These are phyloP conservation scores for Brenthis hecate DNA, from an alignment of 2,888 invertebrate genomes.

Conservation along the genomic window DNA sequence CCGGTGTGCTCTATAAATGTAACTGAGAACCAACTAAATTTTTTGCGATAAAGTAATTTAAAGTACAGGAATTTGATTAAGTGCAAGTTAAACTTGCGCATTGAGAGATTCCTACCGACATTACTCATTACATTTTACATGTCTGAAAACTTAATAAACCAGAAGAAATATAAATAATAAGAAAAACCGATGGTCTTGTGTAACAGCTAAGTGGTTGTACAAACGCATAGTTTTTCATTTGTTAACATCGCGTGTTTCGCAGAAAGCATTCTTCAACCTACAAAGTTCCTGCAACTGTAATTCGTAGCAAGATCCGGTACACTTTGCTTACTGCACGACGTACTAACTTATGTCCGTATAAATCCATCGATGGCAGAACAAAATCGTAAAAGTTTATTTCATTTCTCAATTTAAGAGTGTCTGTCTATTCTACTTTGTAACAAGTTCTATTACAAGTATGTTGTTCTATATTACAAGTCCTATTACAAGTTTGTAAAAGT, in stretches of 20 bases:
- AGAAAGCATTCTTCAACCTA: conserved; percentile 27
- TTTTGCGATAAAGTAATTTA: too few relatives aligned
- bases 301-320: conserved; percentile 26
- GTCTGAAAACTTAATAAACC: too few relatives aligned
- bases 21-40: too few relatives aligned
- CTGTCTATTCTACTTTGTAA: background rate
- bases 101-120: too few relatives aligned
- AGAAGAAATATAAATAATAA: background rate
- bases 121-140: too few relatives aligned
- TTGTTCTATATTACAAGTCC: background rate
- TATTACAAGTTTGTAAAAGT: too few relatives aligned
- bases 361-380: conserved; percentile 18
- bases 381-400: background rate
- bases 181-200: background rate
- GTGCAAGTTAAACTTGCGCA: too few relatives aligned
- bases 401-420: conserved; percentile 11
- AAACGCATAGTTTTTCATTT: conserved; percentile 17
- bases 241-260: conserved; percentile 14
- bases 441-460: too few relatives aligned
- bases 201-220: background rate
- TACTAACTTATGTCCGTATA: conserved; percentile 13
- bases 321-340: conserved; percentile 20
- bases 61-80: too few relatives aligned
- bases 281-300: conserved; percentile 26
- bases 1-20: too few relatives aligned